Evolutionary conservation across 2,888 invertebrate species (phyloP).

Genomic region (Sylvicola fuscatus): DNA sequence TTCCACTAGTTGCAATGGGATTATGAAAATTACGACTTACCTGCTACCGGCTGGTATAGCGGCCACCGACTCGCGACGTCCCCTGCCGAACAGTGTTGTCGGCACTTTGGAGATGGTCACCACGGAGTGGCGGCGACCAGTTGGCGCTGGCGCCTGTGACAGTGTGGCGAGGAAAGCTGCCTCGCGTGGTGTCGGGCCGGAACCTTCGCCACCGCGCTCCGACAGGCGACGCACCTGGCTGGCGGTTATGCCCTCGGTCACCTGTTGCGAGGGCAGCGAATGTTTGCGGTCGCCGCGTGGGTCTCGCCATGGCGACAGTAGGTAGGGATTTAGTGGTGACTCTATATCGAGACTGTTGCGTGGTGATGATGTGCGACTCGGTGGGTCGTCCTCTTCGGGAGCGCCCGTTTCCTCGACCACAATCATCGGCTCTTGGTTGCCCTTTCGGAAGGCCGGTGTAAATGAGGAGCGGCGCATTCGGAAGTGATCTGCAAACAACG

Average conservation of each 20-base stretch:
- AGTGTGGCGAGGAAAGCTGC: slow-evolving; percentile 71
- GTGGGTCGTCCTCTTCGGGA: slow-evolving; percentile 39
- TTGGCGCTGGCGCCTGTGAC: slow-evolving; percentile 45
- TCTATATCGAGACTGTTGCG: slow-evolving; percentile 49
- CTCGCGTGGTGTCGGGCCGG: slow-evolving; percentile 55
- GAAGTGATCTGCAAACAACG: no score
- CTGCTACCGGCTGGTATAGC: slow-evolving; percentile 39
- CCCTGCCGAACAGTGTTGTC: slow-evolving; percentile 55
- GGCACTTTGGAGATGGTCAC: slow-evolving; percentile 72
- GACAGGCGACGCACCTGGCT: slow-evolving; percentile 69
- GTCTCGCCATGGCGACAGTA: slow-evolving; percentile 61
- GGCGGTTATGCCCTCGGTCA: slow-evolving; percentile 68
- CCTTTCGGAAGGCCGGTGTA: no score
- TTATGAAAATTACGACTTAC: slow-evolving; percentile 9
- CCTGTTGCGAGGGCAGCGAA: slow-evolving; percentile 65
- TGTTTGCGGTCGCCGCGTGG: slow-evolving; percentile 55
- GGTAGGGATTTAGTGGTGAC: slow-evolving; percentile 61
- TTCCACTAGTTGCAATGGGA: not conserved
- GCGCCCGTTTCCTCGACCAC: slow-evolving; percentile 59
- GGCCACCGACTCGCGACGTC: slow-evolving; percentile 62
- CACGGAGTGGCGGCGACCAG: slow-evolving; percentile 64
- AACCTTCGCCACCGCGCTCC: slow-evolving; percentile 53
- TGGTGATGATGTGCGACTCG: slow-evolving; percentile 29
- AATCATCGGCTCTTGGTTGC: slow-evolving; percentile 22
- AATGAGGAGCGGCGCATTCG: no score